Base-by-base conservation (phyloP, 1,140 invertebrate genomes). In the Andricus grossulariae region DNA sequence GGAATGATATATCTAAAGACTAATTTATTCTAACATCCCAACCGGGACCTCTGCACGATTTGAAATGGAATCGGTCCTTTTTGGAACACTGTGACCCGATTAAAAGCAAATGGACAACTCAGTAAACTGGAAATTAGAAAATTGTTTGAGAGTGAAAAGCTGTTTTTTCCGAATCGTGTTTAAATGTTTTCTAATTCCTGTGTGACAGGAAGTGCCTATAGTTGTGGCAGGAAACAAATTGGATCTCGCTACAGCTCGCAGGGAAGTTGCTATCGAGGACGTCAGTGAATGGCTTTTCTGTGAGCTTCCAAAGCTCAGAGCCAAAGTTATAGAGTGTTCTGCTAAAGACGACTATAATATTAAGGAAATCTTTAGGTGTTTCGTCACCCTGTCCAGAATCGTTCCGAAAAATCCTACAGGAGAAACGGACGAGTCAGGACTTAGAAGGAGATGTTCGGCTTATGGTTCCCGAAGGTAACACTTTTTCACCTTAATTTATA, bases 201-300 rank as follows among this genome's bases (percentile, higher is more conserved):
- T 76, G 52, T 49, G 12, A 71, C 92, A 97, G 92, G 96, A 97
- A 79, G 94, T 97, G 73, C 96, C 97, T 7, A 97, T 97, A 83
- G 96, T 97, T 19, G 93, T 98, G 72, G 96, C 96, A 5, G 96
- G 96, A 16, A 97, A 97, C 90, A 97, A 97, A 90, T 90, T 94
- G 25, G 97, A 97, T 86, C 86, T 97, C 50, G 94, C 94, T 13
- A 86, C 91, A 74, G 92, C 92, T 49, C 93, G 94, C 80, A 89
- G 95, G 71, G 94, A 95, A 89, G 94, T 96, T 55, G 91, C 92
- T 25, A 93, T 95, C 73, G 95, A 96, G 86, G 95, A 96, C 84
- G 95, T 96, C 3, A 94, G 94, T 71, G 95, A 96, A 83, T 96
- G 95, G 96, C 84, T 96, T 52, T 73, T 73, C 50, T 73, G 50